phyloP scores from a whole-genome alignment of 2,113 vertebrate species.

The Zootoca vivipara region DNA sequence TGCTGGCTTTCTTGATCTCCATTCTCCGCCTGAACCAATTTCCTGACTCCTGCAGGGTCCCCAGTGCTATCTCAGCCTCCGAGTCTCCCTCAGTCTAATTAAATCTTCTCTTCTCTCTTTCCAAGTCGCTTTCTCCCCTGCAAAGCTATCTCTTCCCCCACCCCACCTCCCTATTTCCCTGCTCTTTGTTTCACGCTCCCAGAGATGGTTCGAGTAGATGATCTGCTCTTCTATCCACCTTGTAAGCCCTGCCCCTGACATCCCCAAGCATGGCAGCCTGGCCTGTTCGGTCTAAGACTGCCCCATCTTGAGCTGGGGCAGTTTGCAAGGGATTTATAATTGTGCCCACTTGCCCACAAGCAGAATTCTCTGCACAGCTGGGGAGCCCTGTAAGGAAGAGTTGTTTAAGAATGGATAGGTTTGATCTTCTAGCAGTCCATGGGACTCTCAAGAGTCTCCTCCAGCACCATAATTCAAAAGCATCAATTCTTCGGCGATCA shows the following conservation, averaged over 20 bases:
- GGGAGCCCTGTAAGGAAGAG: no score
- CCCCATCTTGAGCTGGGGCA: no score
- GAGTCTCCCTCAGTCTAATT: conserved; percentile 27
- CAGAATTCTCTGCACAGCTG: no score
- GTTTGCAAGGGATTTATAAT: no score
- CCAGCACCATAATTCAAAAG: no score
- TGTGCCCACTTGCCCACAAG: no score
- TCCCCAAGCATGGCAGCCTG: no score
- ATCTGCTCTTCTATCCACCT: conserved; percentile 21
- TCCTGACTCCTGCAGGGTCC: conserved; percentile 2
- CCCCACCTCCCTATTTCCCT: not conserved
- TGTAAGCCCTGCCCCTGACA: accelerated
- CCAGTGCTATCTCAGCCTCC: not conserved
- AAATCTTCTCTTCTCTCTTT: conserved; percentile 36
- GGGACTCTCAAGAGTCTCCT: no score
- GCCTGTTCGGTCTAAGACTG: no score
- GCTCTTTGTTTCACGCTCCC: conserved; percentile 19
- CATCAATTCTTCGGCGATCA: no score
- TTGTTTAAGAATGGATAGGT: no score
- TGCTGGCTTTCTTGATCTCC: conserved; percentile 40
- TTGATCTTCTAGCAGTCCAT: no score
- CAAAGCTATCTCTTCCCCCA: conserved; percentile 18
- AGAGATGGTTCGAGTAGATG: conserved; percentile 34
- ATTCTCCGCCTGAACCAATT: not conserved
- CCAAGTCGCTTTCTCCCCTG: conserved; percentile 24